Percentiles rank a stretch among this genome's conserved stretches.
phyloP scores from a whole-genome alignment of 2,113 vertebrate genomes.

The Echinops telfairi region DNA sequence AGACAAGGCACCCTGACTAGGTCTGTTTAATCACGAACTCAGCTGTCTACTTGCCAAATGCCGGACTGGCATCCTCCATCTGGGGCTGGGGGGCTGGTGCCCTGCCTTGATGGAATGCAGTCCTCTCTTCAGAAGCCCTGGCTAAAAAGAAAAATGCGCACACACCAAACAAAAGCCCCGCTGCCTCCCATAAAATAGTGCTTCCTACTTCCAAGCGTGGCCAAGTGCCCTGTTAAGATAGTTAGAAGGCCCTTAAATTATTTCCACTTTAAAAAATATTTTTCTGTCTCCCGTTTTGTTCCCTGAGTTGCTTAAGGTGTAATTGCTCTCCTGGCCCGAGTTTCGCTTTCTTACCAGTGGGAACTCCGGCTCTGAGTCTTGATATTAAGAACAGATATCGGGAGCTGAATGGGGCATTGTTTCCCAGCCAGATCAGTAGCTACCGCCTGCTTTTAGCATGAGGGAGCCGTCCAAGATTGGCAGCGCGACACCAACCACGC shows the following conservation, averaged over 20 bases:
- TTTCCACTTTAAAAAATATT: conserved; percentile 79
- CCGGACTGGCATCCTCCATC: not conserved
- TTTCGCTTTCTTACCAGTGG: conserved; percentile 63
- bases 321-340: conserved; percentile 79
- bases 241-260: conserved; percentile 81
- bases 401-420: conserved; percentile 86
- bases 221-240: conserved; percentile 78
- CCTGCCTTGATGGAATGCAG: conserved; percentile 66
- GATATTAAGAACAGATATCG: conserved; percentile 87
- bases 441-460: conserved; percentile 64
- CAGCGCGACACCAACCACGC: conserved; percentile 43
- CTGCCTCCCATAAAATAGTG: conserved; percentile 80
- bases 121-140: conserved; percentile 63
- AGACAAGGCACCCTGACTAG: not conserved
- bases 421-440: conserved; percentile 86
- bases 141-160: conserved; percentile 58
- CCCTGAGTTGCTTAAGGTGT: conserved; percentile 69
- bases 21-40: not conserved
- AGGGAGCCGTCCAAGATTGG: conserved; percentile 62
- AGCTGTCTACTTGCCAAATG: conserved; percentile 34
- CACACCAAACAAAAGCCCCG: conserved; percentile 12
- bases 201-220: conserved; percentile 78
- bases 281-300: conserved; percentile 78
- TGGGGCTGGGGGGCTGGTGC: conserved; percentile 13
- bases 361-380: conserved; percentile 76